phyloP scores from a whole-genome alignment of 2,888 invertebrate species.

The Epirrita christyi region DNA sequence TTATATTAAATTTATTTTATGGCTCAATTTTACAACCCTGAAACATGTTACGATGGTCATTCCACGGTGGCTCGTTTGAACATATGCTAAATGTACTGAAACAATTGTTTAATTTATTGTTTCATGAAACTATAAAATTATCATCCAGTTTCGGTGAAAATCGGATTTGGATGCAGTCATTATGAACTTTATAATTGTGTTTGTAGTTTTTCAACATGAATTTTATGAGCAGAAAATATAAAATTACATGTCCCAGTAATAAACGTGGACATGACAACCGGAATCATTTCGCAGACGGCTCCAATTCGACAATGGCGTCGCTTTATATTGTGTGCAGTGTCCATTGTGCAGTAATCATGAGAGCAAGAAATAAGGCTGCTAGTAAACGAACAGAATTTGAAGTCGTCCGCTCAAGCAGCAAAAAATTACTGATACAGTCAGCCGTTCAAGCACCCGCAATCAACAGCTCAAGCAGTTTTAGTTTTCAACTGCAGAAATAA shows the following conservation, averaged over 20 bases:
- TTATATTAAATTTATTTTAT: conserved; percentile 82
- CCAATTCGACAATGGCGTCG: conserved; percentile 46
- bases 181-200: too few relatives aligned
- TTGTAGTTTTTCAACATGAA: background rate
- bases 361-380: background rate
- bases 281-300: conserved; percentile 49
- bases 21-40: conserved; percentile 73
- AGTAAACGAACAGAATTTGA: too few relatives aligned
- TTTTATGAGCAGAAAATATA: background rate
- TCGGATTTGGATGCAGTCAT: too few relatives aligned
- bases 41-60: conserved; percentile 70
- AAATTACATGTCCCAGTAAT: conserved; percentile 10
- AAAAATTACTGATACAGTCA: too few relatives aligned
- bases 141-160: too few relatives aligned
- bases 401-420: too few relatives aligned
- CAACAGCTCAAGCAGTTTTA: too few relatives aligned
- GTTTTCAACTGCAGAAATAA: too few relatives aligned
- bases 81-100: conserved; percentile 44
- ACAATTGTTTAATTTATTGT: conserved; percentile 30
- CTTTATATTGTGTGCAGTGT: conserved; percentile 63
- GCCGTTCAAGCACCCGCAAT: too few relatives aligned
- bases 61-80: conserved; percentile 54
- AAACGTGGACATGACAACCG: conserved; percentile 26
- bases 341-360: conserved; percentile 64
- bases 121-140: background rate